Conservation (phyloP, 2,797 vertebrate species). For the Macropodus opercularis region DNA sequence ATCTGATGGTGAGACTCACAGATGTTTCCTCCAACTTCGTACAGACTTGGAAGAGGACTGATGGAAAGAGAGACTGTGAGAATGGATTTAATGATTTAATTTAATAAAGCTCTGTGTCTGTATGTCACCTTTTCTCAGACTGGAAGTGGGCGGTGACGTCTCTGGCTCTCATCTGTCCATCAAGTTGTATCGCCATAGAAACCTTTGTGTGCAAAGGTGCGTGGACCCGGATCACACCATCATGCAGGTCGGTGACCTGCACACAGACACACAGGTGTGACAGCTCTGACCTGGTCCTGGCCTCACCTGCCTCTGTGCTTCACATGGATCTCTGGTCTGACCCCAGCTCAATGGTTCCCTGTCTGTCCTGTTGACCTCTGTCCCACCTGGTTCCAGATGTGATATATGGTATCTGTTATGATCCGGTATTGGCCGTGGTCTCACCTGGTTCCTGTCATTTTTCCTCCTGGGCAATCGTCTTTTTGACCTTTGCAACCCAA, state of each 20-base stretch:
- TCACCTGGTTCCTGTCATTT: conserved; percentile 86
- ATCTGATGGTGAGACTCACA: conserved; percentile 76
- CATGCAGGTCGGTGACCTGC: conserved; percentile 87
- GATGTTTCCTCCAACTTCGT: conserved; percentile 97
- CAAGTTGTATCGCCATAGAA: conserved; percentile 95
- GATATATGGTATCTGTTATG: too few species aligned
- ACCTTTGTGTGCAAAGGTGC: conserved; percentile 92
- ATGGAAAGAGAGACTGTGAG: conserved; percentile 23
- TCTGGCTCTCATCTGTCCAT: conserved; percentile 87
- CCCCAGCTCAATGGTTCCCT: too few species aligned
- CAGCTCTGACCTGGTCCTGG: background rate
- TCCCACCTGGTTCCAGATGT: background rate
- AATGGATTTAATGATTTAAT: too few species aligned
- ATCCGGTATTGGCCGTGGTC: too few species aligned
- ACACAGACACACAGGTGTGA: conserved; percentile 25
- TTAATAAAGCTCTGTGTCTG: background rate
- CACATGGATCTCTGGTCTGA: background rate
- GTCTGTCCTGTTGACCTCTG: too few species aligned
- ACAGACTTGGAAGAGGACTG: conserved; percentile 83
- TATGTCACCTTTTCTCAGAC: conserved; percentile 86
- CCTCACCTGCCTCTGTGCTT: background rate
- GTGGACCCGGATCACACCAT: conserved; percentile 93
- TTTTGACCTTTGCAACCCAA: conserved; percentile 81
- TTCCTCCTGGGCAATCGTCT: conserved; percentile 85
- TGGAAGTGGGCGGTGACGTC: conserved; percentile 90